phyloP scores from a whole-genome alignment of 2,797 vertebrate species.

The Argentina silus region DNA sequence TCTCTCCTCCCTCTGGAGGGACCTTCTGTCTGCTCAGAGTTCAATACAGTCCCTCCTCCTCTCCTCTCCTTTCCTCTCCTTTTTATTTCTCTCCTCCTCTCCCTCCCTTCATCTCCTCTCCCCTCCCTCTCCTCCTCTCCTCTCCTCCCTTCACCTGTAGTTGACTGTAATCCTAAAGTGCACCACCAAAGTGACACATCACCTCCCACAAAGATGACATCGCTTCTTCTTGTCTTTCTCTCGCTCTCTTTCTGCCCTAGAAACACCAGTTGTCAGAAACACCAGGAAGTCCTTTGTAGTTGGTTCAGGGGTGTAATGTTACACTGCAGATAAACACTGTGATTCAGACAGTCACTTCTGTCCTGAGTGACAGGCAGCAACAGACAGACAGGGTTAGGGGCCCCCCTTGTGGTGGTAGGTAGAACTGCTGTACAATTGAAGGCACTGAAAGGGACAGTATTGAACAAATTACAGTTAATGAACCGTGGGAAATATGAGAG shows the following conservation, averaged over 20 bases:
- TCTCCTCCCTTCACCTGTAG: conserved; percentile 48
- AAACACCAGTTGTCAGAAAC: conserved; percentile 36
- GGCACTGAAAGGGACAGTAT: background rate
- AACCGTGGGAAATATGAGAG: background rate
- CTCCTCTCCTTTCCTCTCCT: conserved; percentile 38
- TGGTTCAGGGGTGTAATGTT: conserved; percentile 72
- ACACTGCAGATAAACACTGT: conserved; percentile 79
- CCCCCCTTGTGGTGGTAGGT: conserved; percentile 66
- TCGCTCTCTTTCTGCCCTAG: conserved; percentile 13
- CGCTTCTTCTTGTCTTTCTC: conserved; percentile 59
- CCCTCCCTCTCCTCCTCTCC: conserved; percentile 43
- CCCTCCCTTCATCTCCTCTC: background rate
- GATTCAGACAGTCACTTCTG: conserved; percentile 74
- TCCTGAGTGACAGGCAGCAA: conserved; percentile 62
- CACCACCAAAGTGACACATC: too few relatives aligned
- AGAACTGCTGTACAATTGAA: conserved; percentile 9
- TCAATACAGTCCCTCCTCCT: conserved; percentile 46
- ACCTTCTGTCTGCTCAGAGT: conserved; percentile 41
- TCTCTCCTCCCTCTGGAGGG: conserved; percentile 63
- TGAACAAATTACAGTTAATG: background rate
- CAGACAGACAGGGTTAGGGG: conserved; percentile 45
- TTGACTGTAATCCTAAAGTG: background rate
- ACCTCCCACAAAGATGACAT: too few relatives aligned
- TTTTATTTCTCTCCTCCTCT: conserved; percentile 23
- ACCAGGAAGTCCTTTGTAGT: conserved; percentile 65